Conservation (phyloP, 2,888 invertebrate species). For the Ichneumoninae sp. region DNA sequence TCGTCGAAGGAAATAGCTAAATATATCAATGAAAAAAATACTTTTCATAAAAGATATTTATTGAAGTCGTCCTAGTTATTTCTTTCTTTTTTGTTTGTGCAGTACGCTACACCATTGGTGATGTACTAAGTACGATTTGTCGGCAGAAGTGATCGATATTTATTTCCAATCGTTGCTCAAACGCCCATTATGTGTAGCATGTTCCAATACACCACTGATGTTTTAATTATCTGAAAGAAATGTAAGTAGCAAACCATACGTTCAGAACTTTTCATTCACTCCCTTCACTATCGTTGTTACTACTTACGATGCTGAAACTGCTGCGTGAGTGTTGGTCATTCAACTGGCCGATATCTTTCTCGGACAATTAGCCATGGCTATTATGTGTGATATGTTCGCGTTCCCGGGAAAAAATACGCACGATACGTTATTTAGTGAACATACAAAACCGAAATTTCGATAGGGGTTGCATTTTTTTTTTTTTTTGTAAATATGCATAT, state of each 20-base stretch:
- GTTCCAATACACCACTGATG: slow-evolving; percentile 71
- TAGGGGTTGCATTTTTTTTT: no score
- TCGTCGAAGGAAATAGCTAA: no score
- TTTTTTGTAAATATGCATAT: no score
- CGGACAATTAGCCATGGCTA: slow-evolving; percentile 60
- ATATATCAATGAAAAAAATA: neutral
- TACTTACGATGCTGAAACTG: slow-evolving; percentile 61
- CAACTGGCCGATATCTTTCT: slow-evolving; percentile 67
- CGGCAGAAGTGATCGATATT: neutral
- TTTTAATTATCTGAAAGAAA: slow-evolving; percentile 39
- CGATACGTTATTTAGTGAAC: no score
- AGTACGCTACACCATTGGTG: neutral
- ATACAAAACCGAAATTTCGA: no score
- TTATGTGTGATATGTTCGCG: slow-evolving; percentile 23
- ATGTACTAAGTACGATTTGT: neutral
- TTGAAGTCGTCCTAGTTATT: neutral
- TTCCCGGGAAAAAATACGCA: no score
- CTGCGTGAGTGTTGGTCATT: slow-evolving; percentile 66
- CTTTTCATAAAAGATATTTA: neutral
- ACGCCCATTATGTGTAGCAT: slow-evolving; percentile 66
- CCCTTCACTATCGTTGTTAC: slow-evolving; percentile 21
- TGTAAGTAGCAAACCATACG: slow-evolving; percentile 20
- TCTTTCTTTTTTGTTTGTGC: no score
- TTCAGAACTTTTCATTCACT: neutral
- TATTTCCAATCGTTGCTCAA: neutral